phyloP scores from a whole-genome alignment of 1,140 invertebrate genomes.

The Batillaria attramentaria region DNA sequence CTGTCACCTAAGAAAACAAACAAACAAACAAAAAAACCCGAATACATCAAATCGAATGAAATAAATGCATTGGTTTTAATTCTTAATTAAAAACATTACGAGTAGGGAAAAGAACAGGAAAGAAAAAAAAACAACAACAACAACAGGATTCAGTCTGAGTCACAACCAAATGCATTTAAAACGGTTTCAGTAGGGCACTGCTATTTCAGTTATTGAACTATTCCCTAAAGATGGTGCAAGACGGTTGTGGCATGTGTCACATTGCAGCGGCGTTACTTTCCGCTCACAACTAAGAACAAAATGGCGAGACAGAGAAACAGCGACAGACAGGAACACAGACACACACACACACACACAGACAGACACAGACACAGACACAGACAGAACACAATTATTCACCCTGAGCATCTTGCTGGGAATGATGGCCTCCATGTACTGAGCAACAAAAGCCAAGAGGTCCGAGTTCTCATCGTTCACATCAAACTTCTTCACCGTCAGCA shows the following conservation, averaged over 20 bases:
- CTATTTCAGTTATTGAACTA: neutral
- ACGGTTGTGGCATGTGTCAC: neutral
- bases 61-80: too few relatives aligned
- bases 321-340: neutral
- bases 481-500: slow-evolving; percentile 33
- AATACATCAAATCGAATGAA: neutral
- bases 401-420: neutral
- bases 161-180: neutral
- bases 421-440: slow-evolving; percentile 26
- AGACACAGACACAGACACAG: neutral
- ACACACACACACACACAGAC: neutral
- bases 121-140: neutral
- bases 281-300: neutral
- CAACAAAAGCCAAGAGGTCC: slow-evolving; percentile 13
- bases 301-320: neutral
- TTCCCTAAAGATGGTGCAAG: neutral
- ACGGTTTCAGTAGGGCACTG: neutral
- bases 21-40: neutral
- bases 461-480: slow-evolving; percentile 20
- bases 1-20: neutral
- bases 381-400: neutral
- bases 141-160: neutral
- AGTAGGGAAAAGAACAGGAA: neutral
- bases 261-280: neutral
- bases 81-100: too few relatives aligned